These are phyloP conservation scores for Saguinus imperator DNA, from an alignment of 2,113 vertebrate species.

Conservation along the genomic window DNA sequence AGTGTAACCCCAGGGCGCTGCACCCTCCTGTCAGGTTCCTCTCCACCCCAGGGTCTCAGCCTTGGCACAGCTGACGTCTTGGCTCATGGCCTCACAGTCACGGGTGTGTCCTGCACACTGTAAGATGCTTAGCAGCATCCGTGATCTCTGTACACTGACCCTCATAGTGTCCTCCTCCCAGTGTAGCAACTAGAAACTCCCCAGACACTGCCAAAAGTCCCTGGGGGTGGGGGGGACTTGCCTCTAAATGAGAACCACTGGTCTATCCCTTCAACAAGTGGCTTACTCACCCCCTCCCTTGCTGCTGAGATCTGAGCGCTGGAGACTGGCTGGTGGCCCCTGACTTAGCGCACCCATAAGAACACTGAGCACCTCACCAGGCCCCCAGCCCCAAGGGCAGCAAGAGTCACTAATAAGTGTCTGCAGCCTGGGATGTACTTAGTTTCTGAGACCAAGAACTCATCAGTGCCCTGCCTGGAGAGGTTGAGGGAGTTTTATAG, in stretches of 20 bases:
- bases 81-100: rapidly evolving
- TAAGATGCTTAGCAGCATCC: rapidly evolving
- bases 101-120: rapidly evolving
- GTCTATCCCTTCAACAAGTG: rapidly evolving
- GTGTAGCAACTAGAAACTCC: not conserved
- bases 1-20: not conserved
- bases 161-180: rapidly evolving
- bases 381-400: too few relatives aligned
- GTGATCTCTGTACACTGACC: not conserved
- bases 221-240: not conserved
- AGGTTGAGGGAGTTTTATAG: not conserved
- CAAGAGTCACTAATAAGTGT: not conserved
- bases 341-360: rapidly evolving
- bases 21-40: not conserved
- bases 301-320: too few relatives aligned
- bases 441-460: not conserved
- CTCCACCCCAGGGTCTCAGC: not conserved
- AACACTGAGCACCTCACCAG: rapidly evolving
- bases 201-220: not conserved
- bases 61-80: rapidly evolving
- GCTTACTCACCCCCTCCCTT: not conserved
- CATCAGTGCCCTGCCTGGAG: too few relatives aligned
- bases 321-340: not conserved
- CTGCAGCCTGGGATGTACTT: not conserved
- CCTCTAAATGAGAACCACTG: not conserved